Percentiles rank a stretch among this genome's conserved stretches.
phyloP scores from a whole-genome alignment of 2,113 vertebrate genomes.

The Gallinago undulata region DNA sequence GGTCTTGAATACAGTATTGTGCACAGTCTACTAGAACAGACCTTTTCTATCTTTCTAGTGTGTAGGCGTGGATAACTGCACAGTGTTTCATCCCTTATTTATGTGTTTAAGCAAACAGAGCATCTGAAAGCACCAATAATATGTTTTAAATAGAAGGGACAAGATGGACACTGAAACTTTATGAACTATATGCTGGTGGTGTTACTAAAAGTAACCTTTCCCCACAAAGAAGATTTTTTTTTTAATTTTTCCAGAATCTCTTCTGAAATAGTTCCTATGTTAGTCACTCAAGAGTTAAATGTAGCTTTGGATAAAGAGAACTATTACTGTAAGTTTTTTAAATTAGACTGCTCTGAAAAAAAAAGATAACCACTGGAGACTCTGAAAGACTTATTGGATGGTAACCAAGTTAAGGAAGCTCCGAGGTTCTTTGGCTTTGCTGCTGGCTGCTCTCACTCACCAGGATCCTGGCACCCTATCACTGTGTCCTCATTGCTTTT shows the following conservation, averaged over 20 bases:
- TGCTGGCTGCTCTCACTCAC: constrained; percentile 11
- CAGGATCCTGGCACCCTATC: constrained; percentile 51
- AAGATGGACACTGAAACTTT: background rate
- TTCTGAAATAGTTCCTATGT: background rate
- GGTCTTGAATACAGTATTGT: constrained; percentile 51
- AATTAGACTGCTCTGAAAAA: constrained; percentile 1
- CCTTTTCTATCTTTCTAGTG: constrained; percentile 20
- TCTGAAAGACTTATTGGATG: constrained; percentile 50
- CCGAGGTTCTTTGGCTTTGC: constrained; percentile 43
- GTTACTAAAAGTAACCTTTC: background rate
- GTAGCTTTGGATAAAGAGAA: background rate
- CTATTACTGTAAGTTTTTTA: constrained; percentile 43
- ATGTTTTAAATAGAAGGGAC: background rate
- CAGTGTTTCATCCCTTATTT: background rate
- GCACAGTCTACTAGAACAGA: constrained; percentile 8
- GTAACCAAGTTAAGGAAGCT: constrained; percentile 50
- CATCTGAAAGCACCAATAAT: background rate
- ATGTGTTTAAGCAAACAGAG: background rate
- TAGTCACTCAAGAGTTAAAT: constrained; percentile 38
- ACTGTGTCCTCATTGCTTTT: constrained; percentile 5
- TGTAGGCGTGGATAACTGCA: background rate
- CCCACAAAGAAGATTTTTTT: background rate
- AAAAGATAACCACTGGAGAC: constrained; percentile 36
- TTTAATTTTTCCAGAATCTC: background rate
- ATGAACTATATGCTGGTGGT: background rate